phyloP scores from a whole-genome alignment of 2,797 vertebrate species.

The Lophotriccus pileatus region DNA sequence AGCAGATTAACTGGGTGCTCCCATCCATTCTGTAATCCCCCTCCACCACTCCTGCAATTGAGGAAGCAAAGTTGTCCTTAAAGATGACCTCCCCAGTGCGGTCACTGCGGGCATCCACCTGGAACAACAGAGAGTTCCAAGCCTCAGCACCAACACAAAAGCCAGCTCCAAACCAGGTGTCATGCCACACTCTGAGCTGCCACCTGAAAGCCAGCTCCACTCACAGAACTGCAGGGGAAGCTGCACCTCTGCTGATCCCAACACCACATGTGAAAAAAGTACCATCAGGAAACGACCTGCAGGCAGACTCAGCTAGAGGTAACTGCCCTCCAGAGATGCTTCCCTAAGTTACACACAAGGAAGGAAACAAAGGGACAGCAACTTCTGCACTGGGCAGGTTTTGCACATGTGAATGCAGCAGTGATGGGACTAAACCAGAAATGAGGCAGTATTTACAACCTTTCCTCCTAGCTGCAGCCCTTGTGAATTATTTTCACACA shows the following conservation, averaged over 20 bases:
- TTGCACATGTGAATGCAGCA: background rate
- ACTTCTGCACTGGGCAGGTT: background rate
- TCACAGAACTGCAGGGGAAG: background rate
- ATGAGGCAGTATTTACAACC: background rate
- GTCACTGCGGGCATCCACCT: slow-evolving; percentile 96
- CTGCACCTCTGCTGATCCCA: background rate
- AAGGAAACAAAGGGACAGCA: background rate
- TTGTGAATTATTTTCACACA: background rate
- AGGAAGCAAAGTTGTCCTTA: slow-evolving; percentile 95
- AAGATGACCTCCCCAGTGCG: slow-evolving; percentile 97
- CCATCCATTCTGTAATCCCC: slow-evolving; percentile 97
- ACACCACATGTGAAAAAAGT: background rate
- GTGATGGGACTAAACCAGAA: background rate
- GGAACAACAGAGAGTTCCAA: background rate
- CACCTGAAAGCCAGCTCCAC: background rate
- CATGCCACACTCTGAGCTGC: background rate
- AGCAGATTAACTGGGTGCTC: slow-evolving; percentile 90
- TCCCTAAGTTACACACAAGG: background rate
- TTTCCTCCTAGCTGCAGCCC: background rate
- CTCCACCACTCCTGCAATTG: slow-evolving; percentile 91
- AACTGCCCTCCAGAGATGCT: background rate
- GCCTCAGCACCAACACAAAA: background rate
- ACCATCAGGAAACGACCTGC: background rate
- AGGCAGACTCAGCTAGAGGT: background rate
- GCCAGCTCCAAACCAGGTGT: background rate